Evolutionary conservation across 2,888 invertebrate species (phyloP), one percentile per base, ranked within the genome.

Genomic region (Latrodectus hesperus): DNA sequence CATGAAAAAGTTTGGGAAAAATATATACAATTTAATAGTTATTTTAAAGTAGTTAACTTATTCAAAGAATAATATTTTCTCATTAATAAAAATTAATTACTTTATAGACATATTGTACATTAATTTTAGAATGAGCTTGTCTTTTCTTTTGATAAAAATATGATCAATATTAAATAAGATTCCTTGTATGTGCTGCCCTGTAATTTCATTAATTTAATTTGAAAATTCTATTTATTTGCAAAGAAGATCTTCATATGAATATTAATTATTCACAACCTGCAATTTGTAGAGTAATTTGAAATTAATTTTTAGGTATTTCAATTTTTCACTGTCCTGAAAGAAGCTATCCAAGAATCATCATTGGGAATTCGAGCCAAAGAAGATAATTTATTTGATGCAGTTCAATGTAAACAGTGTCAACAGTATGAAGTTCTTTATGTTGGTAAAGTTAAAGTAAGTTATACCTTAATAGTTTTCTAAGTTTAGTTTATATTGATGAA

Each of bases 381-480:
- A 64, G 86, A 76, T 68, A 83, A 79, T n/a, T 73, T 85, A 55
- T 81, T 79, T 85, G 85, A 84, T 81, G 82, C 84, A 52, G 82
- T 89, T 5, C 81, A 87, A 22, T 77, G 89, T 22, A 88, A 79
- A 38, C 89, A 90, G 64, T 90, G 86, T 55, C 90, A 90, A 91
- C 91, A 90, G 75, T 93, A 91, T 89, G 93, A 96, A 95, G 96
- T 97, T 5, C 93, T 98, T 90, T 98, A 98, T 92, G 95, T 98
- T 77, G 98, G 98, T 0, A 97, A 97, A 93, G 97, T 97, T 76
- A 95, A 96, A 90, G 96, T 97, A 90, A 75, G 17, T 9, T 9
- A 52, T 9, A 55, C 9, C 22, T 16, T 16, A 49, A 72, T 72
- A 10, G 49, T 49, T 51, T 51, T 72, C 55, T 22, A 1, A 22